A percentile compares a stretch with the other conserved stretches of the same genome.
phyloP scores from a whole-genome alignment of 1,140 invertebrate species.

The Hyles euphorbiae region DNA sequence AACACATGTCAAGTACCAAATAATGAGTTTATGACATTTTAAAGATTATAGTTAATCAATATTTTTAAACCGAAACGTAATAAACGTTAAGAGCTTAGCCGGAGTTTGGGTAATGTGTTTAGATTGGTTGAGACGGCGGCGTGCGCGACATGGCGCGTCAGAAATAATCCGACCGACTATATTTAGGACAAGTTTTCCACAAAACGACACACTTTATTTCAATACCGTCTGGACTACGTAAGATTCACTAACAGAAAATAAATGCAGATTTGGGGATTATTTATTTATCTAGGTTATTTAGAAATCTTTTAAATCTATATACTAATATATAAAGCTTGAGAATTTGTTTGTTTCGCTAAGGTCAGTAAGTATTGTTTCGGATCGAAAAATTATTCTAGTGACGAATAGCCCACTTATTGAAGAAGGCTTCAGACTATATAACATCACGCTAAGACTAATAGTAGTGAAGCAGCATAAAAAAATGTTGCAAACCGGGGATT shows the following conservation, averaged over 20 bases:
- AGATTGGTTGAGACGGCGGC: constrained; percentile 47
- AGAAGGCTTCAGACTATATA: too few relatives aligned
- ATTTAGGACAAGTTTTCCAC: constrained; percentile 64
- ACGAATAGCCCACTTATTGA: too few relatives aligned
- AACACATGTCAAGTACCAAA: constrained; percentile 13
- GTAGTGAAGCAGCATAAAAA: too few relatives aligned
- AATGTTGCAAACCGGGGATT: too few relatives aligned
- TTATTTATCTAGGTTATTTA: too few relatives aligned
- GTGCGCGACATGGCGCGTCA: constrained; percentile 49
- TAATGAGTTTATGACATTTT: constrained; percentile 29
- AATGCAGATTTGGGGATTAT: constrained; percentile 5
- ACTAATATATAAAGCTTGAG: too few relatives aligned
- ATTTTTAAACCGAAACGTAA: constrained; percentile 35
- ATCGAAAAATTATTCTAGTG: too few relatives aligned
- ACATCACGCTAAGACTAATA: too few relatives aligned
- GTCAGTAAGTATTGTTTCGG: too few relatives aligned
- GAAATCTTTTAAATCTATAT: too few relatives aligned
- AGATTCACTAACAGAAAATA: constrained; percentile 13
- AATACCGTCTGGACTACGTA: constrained; percentile 23
- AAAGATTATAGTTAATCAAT: constrained; percentile 24
- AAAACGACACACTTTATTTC: constrained; percentile 63
- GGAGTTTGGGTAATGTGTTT: constrained; percentile 52
- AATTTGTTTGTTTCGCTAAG: too few relatives aligned
- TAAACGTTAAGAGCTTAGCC: constrained; percentile 48
- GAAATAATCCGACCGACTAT: constrained; percentile 64